Evolutionary conservation across 2,888 invertebrate genomes (phyloP).

Genomic region (Bedellia somnulentella): DNA sequence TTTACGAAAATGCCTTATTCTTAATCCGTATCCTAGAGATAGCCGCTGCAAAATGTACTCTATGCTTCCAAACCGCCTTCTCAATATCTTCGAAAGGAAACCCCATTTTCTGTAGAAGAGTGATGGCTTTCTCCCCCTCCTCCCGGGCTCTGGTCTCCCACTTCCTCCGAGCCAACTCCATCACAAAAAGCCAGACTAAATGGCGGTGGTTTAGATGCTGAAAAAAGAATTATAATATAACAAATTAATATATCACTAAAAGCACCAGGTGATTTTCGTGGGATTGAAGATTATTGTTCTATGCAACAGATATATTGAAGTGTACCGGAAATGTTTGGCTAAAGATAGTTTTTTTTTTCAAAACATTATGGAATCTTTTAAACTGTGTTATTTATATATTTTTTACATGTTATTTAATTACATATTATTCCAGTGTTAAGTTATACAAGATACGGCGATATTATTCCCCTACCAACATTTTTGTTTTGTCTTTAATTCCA

Average conservation of each 20-base stretch:
- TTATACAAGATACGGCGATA: too few species aligned
- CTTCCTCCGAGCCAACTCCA: slow-evolving; percentile 68
- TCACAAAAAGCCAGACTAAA: slow-evolving; percentile 67
- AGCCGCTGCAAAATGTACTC: slow-evolving; percentile 74
- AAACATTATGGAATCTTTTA: too few species aligned
- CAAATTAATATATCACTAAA: slow-evolving; percentile 2
- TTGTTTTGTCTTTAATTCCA: too few species aligned
- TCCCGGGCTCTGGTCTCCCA: slow-evolving; percentile 42
- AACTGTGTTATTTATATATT: too few species aligned
- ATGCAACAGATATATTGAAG: too few species aligned
- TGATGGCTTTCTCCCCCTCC: slow-evolving; percentile 25
- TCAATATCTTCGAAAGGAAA: slow-evolving; percentile 59
- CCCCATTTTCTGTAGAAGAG: slow-evolving; percentile 26
- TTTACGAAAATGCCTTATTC: slow-evolving; percentile 68
- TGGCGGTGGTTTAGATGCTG: slow-evolving; percentile 31
- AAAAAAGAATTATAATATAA: slow-evolving; percentile 1
- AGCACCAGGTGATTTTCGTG: neutral
- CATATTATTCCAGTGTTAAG: too few species aligned
- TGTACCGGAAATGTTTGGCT: too few species aligned
- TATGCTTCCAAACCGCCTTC: slow-evolving; percentile 63
- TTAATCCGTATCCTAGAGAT: slow-evolving; percentile 75
- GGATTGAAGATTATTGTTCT: too few species aligned
- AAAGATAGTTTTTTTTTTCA: too few species aligned
- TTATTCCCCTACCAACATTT: too few species aligned
- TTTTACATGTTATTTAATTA: too few species aligned